Evolutionary conservation across 2,797 vertebrate species (phyloP).

Genomic region (Gadopsis marmoratus): DNA sequence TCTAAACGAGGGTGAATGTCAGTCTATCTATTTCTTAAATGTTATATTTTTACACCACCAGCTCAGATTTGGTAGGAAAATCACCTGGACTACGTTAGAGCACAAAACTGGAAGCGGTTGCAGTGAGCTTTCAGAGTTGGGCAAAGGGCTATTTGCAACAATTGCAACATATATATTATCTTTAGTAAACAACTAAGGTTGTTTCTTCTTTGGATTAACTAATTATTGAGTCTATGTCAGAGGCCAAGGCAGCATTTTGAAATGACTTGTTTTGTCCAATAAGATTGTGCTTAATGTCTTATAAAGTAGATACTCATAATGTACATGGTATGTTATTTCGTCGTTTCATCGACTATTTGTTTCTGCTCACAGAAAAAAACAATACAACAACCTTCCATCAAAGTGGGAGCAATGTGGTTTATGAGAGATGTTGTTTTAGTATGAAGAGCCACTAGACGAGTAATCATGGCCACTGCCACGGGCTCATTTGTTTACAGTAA

Average conservation of each 20-base stretch:
- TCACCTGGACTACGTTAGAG: not conserved
- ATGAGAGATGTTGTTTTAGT: not conserved
- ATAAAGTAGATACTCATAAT: not conserved
- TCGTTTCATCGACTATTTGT: not conserved
- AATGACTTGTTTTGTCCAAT: too few relatives aligned
- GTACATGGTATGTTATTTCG: not conserved
- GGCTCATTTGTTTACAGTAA: constrained; percentile 6
- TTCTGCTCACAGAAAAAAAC: not conserved
- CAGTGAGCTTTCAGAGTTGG: not conserved
- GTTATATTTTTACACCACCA: not conserved
- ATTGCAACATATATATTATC: not conserved
- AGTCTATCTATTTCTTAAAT: not conserved
- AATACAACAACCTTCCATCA: constrained; percentile 3
- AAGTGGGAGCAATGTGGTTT: not conserved
- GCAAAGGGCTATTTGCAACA: not conserved
- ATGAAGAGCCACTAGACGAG: not conserved
- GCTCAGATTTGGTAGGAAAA: not conserved
- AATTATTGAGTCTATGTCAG: not conserved
- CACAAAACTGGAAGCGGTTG: not conserved
- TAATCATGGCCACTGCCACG: not conserved
- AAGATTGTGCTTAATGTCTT: not conserved
- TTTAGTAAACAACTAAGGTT: not conserved
- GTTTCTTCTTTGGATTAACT: not conserved
- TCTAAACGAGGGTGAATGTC: not conserved
- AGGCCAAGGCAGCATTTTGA: not conserved